Percentiles rank a stretch among this genome's conserved stretches.
phyloP scores from a whole-genome alignment of 2,888 invertebrate species.

The Agrotis puta region DNA sequence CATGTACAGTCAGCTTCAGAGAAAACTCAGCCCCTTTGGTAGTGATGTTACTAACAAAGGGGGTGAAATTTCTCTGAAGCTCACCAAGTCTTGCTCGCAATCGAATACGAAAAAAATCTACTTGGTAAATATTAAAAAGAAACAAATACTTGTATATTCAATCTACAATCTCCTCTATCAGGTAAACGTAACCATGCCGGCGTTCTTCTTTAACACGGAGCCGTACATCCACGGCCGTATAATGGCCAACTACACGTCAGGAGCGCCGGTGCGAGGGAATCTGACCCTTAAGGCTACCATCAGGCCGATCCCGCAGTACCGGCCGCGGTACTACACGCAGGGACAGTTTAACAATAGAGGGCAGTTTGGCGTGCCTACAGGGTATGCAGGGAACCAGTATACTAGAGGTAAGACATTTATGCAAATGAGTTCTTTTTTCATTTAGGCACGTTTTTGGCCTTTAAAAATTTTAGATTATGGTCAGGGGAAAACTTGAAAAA shows the following conservation, averaged over 20 bases:
- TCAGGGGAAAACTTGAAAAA: no score
- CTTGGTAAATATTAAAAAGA: no score
- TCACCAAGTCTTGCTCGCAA: no score
- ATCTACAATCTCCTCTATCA: constrained; percentile 65
- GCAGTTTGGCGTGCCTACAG: constrained; percentile 77
- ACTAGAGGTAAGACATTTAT: no score
- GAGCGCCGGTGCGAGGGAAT: constrained; percentile 97
- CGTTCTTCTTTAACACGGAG: constrained; percentile 97
- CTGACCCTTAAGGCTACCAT: constrained; percentile 96
- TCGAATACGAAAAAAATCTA: no score
- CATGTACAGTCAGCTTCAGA: no score
- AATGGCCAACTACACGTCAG: constrained; percentile 98
- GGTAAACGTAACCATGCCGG: constrained; percentile 98
- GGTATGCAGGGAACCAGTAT: constrained; percentile 79
- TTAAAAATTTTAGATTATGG: no score
- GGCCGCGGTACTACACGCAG: constrained; percentile 84
- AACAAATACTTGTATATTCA: neutral
- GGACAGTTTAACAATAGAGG: constrained; percentile 89
- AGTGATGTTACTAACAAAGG: no score
- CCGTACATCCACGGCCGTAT: constrained; percentile 95
- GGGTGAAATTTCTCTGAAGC: no score
- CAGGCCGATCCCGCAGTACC: constrained; percentile 92
- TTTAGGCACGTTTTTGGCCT: no score
- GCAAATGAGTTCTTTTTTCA: no score
- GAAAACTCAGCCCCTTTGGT: no score